phyloP scores from a whole-genome alignment of 1,140 invertebrate species.

The Scylla paramamosain region DNA sequence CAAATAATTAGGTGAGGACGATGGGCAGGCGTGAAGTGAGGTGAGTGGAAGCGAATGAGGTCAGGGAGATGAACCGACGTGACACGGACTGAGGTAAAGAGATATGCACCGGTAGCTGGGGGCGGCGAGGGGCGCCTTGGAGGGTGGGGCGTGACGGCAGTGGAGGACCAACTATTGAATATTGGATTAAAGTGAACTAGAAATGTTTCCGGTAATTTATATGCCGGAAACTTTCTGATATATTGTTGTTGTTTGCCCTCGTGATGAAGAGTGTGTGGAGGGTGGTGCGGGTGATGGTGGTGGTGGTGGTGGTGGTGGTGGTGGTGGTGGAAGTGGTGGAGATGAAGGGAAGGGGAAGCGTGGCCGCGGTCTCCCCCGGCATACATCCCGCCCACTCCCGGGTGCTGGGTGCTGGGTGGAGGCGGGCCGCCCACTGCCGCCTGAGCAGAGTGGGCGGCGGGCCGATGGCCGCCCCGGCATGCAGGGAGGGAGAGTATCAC shows the following conservation, averaged over 20 bases:
- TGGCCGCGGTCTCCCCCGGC: constrained; percentile 49
- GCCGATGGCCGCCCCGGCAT: constrained; percentile 14
- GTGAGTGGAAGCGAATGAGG: background rate
- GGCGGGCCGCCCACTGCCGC: background rate
- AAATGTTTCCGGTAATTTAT: background rate
- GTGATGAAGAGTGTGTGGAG: background rate
- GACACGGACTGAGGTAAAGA: background rate
- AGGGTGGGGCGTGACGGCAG: background rate
- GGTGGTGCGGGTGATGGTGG: constrained; percentile 17
- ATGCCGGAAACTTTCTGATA: background rate
- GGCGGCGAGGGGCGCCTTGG: no score
- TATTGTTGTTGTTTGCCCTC: constrained; percentile 5
- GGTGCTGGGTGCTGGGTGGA: background rate
- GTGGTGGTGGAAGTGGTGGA: background rate
- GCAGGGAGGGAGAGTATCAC: constrained; percentile 54
- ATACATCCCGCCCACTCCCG: constrained; percentile 62
- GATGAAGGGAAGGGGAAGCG: background rate
- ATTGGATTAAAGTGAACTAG: background rate
- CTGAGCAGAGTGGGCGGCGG: background rate
- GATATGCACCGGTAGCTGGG: constrained; percentile 16
- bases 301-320: background rate
- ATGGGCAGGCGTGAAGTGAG: background rate
- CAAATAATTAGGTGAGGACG: background rate
- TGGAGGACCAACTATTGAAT: background rate
- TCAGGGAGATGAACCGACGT: background rate